phyloP scores from a whole-genome alignment of 2,888 invertebrate species.

The Ophonus ardosiacus region DNA sequence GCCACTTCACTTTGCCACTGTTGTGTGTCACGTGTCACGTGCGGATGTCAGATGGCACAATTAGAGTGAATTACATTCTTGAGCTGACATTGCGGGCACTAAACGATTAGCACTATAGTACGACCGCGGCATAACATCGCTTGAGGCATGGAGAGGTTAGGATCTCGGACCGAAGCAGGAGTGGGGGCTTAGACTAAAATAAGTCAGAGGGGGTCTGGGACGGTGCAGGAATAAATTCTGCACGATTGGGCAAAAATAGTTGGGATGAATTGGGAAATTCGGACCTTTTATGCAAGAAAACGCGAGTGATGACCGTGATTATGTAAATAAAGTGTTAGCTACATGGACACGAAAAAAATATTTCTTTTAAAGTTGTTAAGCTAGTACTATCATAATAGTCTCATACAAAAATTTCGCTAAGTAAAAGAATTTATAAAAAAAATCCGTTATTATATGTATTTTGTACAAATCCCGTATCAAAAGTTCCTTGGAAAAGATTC shows the following conservation, averaged over 20 bases:
- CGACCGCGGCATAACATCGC: background rate
- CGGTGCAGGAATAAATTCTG: background rate
- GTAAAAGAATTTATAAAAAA: too few relatives aligned
- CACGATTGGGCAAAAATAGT: background rate
- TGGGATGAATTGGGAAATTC: background rate
- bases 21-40: background rate
- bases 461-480: too few relatives aligned
- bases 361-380: too few relatives aligned
- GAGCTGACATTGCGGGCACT: conserved; percentile 11
- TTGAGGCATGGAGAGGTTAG: conserved; percentile 1
- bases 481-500: too few relatives aligned
- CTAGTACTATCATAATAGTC: too few relatives aligned
- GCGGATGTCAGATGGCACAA: conserved; percentile 29
- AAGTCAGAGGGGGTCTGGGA: background rate
- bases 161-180: background rate
- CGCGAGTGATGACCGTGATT: background rate
- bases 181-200: conserved; percentile 39
- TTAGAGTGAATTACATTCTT: conserved; percentile 36
- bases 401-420: too few relatives aligned
- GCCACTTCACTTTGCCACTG: background rate
- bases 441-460: too few relatives aligned
- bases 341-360: too few relatives aligned
- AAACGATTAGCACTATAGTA: background rate
- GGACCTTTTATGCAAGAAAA: background rate
- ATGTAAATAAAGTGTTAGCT: background rate